phyloP scores from a whole-genome alignment of 1,140 invertebrate species.

The Drosophila athabasca region DNA sequence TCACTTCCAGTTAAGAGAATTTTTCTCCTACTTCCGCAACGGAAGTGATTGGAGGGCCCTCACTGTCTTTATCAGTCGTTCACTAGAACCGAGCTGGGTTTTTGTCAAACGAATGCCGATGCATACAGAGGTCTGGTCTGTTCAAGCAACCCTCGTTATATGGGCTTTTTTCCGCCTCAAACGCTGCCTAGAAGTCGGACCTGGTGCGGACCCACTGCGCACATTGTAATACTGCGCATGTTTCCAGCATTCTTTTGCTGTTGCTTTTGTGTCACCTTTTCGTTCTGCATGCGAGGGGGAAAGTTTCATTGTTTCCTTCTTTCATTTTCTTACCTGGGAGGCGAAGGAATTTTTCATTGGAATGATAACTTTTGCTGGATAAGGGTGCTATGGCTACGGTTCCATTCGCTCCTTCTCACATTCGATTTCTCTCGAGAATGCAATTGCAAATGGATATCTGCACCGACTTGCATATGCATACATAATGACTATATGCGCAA shows the following conservation, averaged over 20 bases:
- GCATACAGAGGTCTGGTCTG: not conserved
- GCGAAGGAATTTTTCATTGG: conserved; percentile 66
- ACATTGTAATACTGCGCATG: conserved; percentile 56
- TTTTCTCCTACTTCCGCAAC: conserved; percentile 53
- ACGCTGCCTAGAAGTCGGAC: conserved; percentile 25
- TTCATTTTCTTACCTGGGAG: conserved; percentile 55
- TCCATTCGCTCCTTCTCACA: not conserved
- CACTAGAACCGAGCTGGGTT: conserved; percentile 6
- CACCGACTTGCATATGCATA: not conserved
- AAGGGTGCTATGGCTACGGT: conserved; percentile 26
- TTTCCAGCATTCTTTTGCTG: conserved; percentile 14
- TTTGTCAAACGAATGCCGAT: conserved; percentile 17
- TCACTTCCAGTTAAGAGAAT: conserved; percentile 51
- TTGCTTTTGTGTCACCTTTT: conserved; percentile 38
- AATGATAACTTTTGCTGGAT: conserved; percentile 54
- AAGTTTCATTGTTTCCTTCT: conserved; percentile 28
- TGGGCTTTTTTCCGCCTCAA: conserved; percentile 42
- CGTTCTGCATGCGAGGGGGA: conserved; percentile 27
- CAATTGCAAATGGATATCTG: conserved; percentile 22
- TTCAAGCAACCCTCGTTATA: conserved; percentile 26
- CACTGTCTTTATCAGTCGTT: not conserved
- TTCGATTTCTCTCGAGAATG: conserved; percentile 18
- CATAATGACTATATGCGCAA: too few species aligned
- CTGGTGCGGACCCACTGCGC: conserved; percentile 45
- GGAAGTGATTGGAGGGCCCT: conserved; percentile 55